Base-by-base conservation (phyloP, 1,140 invertebrate genomes). In the Neodiprion lecontei region DNA sequence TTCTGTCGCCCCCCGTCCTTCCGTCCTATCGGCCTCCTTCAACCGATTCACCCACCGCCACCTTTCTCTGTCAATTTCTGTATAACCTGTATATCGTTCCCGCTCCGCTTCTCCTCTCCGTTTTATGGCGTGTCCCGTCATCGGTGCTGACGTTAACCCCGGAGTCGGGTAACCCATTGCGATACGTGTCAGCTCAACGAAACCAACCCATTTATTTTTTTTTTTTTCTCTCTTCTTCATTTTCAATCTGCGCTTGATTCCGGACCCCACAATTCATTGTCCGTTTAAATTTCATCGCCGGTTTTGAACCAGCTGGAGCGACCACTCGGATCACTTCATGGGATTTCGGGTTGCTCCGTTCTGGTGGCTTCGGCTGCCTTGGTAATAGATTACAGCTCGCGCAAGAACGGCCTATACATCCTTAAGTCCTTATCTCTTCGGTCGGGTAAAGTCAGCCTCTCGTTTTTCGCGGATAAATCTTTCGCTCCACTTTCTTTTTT, bases 361-460 rank as follows among this genome's bases (percentile, higher is more conserved):
- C 11, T 17, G 9, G 11, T 17, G 53, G 53, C 53, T 61, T 61
- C 71, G 76, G 82, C 81, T 75, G 68, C 77, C 79, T 80, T 83
- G 82, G 67, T 76, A 80, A 83, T 76, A 82, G 80, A 83, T 83
- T 83, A 83, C 79, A 76, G 72, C 77, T 76, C 76, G 76, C 72
- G 78, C 75, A 76, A 76, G 75, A 74, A 79, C 71, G 70, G 79
- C 74, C 80, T 81, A 80, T 76, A 70, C 61, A 49, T 68, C 74
- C 67, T 75, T 66, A 69, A 61, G 10, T 67, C 67, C 40, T 69
- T 75, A 74, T 73, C 47, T 67, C 65, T 48, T 61, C 72, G 53
- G 11, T 61, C 53, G 53, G 53, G 53, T 61, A 61, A 61, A 61
- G 53, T 61, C 53, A 61, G 40, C 73, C 67, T 28, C 72, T 75